Evolutionary conservation across 2,797 vertebrate species (phyloP).

Genomic region (Catharus ustulatus): DNA sequence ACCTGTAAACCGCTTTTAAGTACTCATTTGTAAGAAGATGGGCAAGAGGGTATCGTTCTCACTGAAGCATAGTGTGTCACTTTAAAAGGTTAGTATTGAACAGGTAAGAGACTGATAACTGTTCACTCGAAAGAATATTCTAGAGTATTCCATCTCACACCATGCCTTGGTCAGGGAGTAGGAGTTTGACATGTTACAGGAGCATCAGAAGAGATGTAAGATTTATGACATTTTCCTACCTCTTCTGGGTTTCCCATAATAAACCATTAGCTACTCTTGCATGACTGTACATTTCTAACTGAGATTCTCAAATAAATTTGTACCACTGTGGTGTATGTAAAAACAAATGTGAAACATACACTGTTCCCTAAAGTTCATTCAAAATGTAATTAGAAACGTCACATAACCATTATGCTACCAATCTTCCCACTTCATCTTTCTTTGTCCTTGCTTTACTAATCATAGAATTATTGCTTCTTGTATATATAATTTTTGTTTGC

Average conservation of each 20-base stretch:
- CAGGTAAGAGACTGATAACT: not conserved
- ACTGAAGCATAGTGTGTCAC: accelerated
- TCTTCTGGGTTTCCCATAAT: not conserved
- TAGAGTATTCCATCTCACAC: not conserved
- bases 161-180: accelerated
- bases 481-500: not conserved
- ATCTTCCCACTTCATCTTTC: not conserved
- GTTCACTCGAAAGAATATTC: not conserved
- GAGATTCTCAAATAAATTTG: not conserved
- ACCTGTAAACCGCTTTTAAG: not conserved
- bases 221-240: not conserved
- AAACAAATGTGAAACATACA: not conserved
- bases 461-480: not conserved
- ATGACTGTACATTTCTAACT: not conserved
- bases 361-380: not conserved
- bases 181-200: not conserved
- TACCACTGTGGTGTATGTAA: not conserved
- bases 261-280: not conserved
- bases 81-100: not conserved
- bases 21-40: not conserved
- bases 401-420: not conserved
- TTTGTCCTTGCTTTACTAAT: not conserved
- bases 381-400: not conserved
- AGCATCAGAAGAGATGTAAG: not conserved
- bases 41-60: not conserved